Percentiles rank a stretch among this genome's conserved stretches.
These are phyloP conservation scores for Tapirus terrestris DNA, from an alignment of 2,113 vertebrate genomes.

Conservation along the genomic window DNA sequence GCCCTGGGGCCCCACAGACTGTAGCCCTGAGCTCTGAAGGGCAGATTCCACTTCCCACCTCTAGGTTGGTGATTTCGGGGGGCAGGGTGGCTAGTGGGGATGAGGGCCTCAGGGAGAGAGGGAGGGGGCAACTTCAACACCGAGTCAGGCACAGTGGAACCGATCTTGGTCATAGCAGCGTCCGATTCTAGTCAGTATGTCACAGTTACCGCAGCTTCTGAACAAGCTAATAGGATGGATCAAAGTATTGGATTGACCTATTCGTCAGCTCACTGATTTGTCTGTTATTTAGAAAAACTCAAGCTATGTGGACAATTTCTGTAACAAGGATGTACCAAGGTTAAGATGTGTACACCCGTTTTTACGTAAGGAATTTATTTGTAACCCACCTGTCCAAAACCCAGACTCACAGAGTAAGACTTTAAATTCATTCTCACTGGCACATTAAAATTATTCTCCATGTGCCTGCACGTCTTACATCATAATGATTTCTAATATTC, in stretches of 20 bases:
- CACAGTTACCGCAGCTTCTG: not conserved
- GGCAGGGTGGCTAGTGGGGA: no score
- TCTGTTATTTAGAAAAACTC: not conserved
- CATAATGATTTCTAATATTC: not conserved
- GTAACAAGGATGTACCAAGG: not conserved
- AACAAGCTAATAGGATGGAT: not conserved
- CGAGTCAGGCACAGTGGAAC: not conserved
- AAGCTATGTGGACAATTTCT: not conserved
- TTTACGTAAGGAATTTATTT: not conserved
- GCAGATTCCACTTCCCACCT: not conserved
- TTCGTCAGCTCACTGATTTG: no score
- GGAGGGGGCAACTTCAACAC: not conserved
- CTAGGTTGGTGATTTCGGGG: not conserved
- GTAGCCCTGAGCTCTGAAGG: not conserved
- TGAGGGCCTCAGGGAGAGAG: not conserved
- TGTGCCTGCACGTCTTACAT: not conserved
- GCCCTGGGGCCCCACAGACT: not conserved
- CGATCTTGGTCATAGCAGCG: not conserved
- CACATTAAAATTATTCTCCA: not conserved
- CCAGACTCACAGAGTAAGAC: not conserved
- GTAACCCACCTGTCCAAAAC: not conserved
- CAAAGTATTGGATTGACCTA: not conserved
- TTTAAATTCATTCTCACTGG: not conserved
- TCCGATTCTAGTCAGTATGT: not conserved
- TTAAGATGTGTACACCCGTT: not conserved